Evolutionary conservation across 2,888 invertebrate genomes (phyloP).

Genomic region (Tetragnatha montana): DNA sequence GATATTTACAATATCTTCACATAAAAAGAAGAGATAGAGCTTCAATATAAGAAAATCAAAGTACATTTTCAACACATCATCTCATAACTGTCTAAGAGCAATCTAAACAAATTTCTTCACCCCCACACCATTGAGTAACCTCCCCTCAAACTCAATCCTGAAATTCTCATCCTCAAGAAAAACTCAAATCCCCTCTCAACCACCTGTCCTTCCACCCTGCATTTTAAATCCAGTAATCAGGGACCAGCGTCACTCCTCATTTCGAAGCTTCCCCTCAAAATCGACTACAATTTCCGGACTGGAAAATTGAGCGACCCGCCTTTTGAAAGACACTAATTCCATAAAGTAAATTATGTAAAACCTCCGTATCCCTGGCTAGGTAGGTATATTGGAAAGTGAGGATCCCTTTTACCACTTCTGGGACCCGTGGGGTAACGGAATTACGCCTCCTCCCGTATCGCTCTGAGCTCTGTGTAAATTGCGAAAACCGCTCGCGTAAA

Average conservation of each 20-base stretch:
- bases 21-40: too few species aligned
- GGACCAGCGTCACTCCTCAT: slow-evolving; percentile 12
- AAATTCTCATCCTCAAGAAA: too few species aligned
- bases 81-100: too few species aligned
- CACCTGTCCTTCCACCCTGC: background rate
- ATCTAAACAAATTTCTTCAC: background rate
- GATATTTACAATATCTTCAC: too few species aligned
- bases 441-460: background rate
- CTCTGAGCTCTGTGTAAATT: background rate
- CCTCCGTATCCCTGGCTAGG: background rate
- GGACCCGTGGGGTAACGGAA: background rate
- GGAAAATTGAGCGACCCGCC: background rate
- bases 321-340: slow-evolving; percentile 7
- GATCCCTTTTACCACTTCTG: background rate
- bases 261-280: background rate
- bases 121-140: background rate
- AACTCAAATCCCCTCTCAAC: background rate
- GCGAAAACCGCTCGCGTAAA: background rate
- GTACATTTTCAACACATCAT: too few species aligned
- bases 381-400: background rate
- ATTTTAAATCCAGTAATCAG: slow-evolving; percentile 20
- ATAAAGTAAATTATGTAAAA: slow-evolving; percentile 19
- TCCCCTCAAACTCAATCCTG: too few species aligned
- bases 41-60: too few species aligned
- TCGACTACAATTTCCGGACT: slow-evolving; percentile 5